Evolutionary conservation across 2,113 vertebrate species (phyloP).

Genomic region (Cyanocitta stelleri): DNA sequence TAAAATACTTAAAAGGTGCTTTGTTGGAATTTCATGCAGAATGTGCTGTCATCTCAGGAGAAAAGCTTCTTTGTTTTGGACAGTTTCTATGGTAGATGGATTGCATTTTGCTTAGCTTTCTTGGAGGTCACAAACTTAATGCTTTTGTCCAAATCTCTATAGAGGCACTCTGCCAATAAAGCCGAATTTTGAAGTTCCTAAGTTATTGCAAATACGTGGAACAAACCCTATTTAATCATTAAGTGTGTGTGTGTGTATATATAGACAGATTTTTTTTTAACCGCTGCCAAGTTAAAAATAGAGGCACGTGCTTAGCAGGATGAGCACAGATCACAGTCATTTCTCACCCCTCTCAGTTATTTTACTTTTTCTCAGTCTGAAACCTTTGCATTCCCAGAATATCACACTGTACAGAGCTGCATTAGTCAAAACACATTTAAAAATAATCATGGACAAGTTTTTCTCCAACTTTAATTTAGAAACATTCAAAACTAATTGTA

Average conservation of each 20-base stretch:
- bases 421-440: conserved; percentile 25
- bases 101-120: not conserved
- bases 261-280: not conserved
- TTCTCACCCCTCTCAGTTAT: not conserved
- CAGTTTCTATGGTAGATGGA: not conserved
- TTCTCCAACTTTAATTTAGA: not conserved
- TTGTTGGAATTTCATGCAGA: not conserved
- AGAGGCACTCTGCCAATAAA: not conserved
- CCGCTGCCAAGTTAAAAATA: not conserved
- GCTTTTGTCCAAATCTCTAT: not conserved
- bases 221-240: not conserved
- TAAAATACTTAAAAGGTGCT: not conserved
- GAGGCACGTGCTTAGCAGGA: not conserved
- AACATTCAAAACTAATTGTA: not conserved
- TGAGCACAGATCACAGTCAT: not conserved
- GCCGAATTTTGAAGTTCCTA: not conserved
- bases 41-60: not conserved
- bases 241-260: not conserved
- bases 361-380: not conserved
- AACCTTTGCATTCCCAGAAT: conserved; percentile 21
- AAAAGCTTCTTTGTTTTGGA: not conserved
- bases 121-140: not conserved
- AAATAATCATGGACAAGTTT: not conserved
- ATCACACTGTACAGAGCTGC: not conserved
- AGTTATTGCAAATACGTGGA: not conserved